Conservation (phyloP, 2,113 vertebrate species). For the Bothrops jararaca region DNA sequence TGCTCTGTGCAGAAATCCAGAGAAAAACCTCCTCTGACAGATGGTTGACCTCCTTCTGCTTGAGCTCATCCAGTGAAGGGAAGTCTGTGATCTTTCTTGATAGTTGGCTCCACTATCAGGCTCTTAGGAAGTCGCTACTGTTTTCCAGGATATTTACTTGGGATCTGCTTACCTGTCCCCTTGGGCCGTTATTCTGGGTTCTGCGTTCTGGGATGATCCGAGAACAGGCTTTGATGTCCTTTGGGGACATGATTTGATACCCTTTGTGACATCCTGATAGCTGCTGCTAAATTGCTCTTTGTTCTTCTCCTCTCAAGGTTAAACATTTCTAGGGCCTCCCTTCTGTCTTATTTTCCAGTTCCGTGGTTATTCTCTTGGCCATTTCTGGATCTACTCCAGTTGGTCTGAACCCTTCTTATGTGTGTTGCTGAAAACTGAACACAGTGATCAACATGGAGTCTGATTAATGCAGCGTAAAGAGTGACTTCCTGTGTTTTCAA, state of each 20-base stretch:
- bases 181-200: not conserved
- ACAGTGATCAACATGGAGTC: not conserved
- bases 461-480: not conserved
- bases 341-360: not conserved
- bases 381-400: not conserved
- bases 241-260: not conserved
- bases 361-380: not conserved
- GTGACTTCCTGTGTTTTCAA: not conserved
- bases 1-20: not conserved
- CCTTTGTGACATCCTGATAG: not conserved
- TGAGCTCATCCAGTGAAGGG: not conserved
- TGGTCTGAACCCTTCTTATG: not conserved
- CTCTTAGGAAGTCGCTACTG: not conserved
- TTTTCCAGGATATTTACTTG: not conserved
- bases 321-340: not conserved
- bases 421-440: not conserved
- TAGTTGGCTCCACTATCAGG: not conserved
- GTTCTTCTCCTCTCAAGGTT: not conserved
- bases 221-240: not conserved
- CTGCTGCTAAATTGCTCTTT: not conserved
- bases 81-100: not conserved
- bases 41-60: not conserved
- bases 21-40: not conserved
- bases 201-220: not conserved
- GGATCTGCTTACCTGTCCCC: not conserved